Evolutionary conservation across 2,797 vertebrate species (phyloP).

Genomic region (Intellagama lesueurii): DNA sequence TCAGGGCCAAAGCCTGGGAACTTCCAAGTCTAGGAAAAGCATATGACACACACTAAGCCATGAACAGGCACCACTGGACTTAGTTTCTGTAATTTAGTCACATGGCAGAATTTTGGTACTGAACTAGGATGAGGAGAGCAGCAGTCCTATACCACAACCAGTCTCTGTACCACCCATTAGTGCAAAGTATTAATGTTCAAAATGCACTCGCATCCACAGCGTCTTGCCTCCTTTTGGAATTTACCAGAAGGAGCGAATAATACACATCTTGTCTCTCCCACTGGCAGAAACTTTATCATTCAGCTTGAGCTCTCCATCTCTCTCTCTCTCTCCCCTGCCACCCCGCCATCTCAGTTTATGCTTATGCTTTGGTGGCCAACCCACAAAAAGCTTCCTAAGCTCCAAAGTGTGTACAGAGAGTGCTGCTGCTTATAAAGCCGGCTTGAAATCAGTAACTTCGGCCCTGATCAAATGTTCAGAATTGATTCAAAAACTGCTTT

Average conservation of each 20-base stretch:
- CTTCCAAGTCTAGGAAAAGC: not conserved
- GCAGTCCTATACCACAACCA: not conserved
- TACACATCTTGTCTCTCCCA: not conserved
- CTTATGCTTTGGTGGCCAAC: constrained; percentile 46
- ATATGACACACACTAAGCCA: not conserved
- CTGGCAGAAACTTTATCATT: constrained; percentile 34
- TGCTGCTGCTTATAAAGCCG: constrained; percentile 17
- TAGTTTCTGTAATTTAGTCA: not conserved
- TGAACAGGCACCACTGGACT: not conserved
- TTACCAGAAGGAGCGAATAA: not conserved
- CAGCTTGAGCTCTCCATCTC: constrained; percentile 35
- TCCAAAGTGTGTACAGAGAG: constrained; percentile 39
- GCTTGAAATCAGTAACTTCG: not conserved
- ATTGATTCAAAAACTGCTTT: constrained; percentile 61
- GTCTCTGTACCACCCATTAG: not conserved
- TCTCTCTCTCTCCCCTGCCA: not conserved
- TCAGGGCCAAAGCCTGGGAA: no score
- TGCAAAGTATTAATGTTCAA: constrained; percentile 7
- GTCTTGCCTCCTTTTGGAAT: constrained; percentile 33
- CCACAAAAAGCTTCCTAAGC: constrained; percentile 49
- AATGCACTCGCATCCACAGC: constrained; percentile 30
- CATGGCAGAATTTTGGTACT: not conserved
- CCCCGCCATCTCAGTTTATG: constrained; percentile 41
- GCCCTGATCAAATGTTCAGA: constrained; percentile 29
- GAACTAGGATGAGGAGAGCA: not conserved